A percentile compares a stretch with the other conserved stretches of the same genome.
Conservation (phyloP, 1,140 invertebrate species). For the Plectus sambesii region DNA sequence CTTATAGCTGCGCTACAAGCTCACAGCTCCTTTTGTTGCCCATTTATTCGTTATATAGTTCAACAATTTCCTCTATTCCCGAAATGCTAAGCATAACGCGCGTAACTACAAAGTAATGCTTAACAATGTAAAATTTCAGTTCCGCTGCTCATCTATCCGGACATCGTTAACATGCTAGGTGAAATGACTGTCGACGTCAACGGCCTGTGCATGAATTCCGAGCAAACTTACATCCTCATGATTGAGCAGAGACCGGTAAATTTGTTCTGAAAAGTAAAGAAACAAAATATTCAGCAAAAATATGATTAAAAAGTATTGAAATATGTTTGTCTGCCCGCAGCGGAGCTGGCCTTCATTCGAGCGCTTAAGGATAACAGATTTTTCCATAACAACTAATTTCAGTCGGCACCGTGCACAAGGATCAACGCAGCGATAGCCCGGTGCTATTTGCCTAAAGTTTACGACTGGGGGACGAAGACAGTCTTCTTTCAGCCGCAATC, state of each 20-base stretch:
- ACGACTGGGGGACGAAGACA: conserved; percentile 45
- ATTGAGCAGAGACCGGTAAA: conserved; percentile 41
- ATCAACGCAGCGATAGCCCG: conserved; percentile 39
- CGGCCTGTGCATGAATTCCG: conserved; percentile 38
- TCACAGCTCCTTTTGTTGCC: no score
- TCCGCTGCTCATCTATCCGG: conserved; percentile 44
- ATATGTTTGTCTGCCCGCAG: no score
- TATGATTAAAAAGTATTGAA: no score
- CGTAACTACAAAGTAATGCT: background rate
- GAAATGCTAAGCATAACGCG: background rate
- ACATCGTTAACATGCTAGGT: conserved; percentile 46
- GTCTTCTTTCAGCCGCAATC: conserved; percentile 43
- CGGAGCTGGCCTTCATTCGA: no score
- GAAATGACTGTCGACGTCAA: conserved; percentile 45
- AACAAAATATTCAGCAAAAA: no score
- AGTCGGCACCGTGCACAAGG: conserved; percentile 36
- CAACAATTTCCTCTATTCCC: conserved; percentile 13
- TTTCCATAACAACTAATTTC: no score
- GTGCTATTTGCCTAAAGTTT: conserved; percentile 39
- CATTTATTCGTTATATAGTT: no score
- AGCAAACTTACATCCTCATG: conserved; percentile 45
- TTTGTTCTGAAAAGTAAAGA: conserved; percentile 5
- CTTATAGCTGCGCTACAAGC: no score
- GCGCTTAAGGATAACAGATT: no score
- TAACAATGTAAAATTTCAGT: conserved; percentile 15